Percentiles rank a stretch among this genome's conserved stretches.
Conservation (phyloP, 2,888 invertebrate genomes). For the Junonia oenone region DNA sequence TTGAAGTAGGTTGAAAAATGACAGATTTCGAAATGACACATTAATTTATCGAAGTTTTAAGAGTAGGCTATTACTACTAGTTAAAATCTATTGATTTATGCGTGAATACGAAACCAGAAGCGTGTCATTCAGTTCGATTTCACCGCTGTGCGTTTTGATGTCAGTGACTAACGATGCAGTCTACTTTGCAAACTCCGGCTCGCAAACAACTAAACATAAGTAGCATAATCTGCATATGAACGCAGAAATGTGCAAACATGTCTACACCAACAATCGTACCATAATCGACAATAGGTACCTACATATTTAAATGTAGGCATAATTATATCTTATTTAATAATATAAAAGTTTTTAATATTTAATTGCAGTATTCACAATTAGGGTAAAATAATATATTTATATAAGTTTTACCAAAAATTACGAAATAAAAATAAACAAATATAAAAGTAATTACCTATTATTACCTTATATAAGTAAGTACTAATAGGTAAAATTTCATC, state of each 20-base stretch:
- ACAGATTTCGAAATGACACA: too few species aligned
- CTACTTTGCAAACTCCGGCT: conserved; percentile 22
- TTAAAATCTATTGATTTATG: conserved; percentile 19
- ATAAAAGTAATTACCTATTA: too few species aligned
- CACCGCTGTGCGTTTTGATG: conserved; percentile 50
- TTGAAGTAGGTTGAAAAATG: too few species aligned
- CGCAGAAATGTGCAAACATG: conserved; percentile 23
- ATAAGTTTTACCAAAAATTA: too few species aligned
- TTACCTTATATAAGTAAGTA: too few species aligned
- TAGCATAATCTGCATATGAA: conserved; percentile 28
- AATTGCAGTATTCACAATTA: too few species aligned
- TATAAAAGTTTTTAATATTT: too few species aligned
- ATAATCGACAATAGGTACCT: background rate
- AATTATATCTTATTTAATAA: background rate
- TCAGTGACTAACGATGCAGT: conserved; percentile 53
- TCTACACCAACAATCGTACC: background rate
- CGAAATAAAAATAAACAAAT: too few species aligned
- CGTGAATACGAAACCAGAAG: conserved; percentile 32
- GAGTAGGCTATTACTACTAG: conserved; percentile 7
- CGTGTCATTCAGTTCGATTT: conserved; percentile 49
- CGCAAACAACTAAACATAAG: conserved; percentile 25
- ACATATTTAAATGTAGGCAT: background rate
- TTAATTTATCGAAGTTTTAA: too few species aligned
- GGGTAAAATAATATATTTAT: too few species aligned
- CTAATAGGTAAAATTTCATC: background rate